phyloP scores from a whole-genome alignment of 2,797 vertebrate species.

The Alosa sapidissima region DNA sequence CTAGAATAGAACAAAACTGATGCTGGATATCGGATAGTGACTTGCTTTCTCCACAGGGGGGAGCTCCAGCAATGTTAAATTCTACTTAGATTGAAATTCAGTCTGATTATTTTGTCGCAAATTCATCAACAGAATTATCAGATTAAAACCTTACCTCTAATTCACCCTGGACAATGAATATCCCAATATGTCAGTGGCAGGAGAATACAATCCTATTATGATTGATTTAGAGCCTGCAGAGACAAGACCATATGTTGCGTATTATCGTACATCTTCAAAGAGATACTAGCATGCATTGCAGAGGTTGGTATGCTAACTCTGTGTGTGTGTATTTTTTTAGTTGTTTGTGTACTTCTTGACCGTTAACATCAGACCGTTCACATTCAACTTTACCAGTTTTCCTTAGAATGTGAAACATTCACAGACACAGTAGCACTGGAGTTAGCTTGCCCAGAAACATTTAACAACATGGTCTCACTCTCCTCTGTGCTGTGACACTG shows the following conservation, averaged over 20 bases:
- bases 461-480: neutral
- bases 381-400: no score
- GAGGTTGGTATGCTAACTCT: neutral
- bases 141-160: neutral
- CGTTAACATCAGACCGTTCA: no score
- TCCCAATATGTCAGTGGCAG: neutral
- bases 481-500: neutral
- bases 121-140: neutral
- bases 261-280: neutral
- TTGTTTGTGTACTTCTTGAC: no score
- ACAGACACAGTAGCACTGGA: no score
- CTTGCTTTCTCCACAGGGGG: neutral
- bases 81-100: neutral
- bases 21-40: neutral
- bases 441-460: no score
- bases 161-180: neutral
- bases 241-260: neutral
- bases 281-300: neutral
- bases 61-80: neutral
- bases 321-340: neutral
- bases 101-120: neutral
- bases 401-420: no score
- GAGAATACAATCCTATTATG: neutral
- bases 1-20: no score
- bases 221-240: neutral